Evolutionary conservation across 2,888 invertebrate species (phyloP).

Genomic region (Colostygia pectinataria): DNA sequence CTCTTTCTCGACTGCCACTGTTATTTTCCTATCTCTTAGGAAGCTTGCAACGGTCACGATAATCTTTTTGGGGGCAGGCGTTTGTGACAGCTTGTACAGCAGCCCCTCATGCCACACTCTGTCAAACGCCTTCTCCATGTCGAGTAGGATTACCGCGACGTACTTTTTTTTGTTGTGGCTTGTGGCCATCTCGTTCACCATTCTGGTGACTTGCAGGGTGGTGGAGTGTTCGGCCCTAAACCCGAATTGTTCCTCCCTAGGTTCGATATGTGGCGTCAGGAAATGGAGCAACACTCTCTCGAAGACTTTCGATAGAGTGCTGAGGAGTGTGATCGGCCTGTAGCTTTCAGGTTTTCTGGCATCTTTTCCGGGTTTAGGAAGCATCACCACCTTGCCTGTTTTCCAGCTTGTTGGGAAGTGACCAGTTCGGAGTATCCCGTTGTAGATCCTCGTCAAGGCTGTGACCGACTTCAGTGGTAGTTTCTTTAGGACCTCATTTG

Average conservation of each 20-base stretch:
- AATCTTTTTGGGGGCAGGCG: conserved; percentile 12
- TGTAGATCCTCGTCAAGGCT: conserved; percentile 25
- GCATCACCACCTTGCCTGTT: conserved; percentile 22
- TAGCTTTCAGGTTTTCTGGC: conserved; percentile 22
- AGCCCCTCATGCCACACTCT: conserved; percentile 39
- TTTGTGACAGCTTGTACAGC: conserved; percentile 32
- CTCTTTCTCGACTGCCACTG: no score
- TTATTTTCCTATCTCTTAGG: no score
- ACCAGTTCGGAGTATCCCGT: conserved; percentile 31
- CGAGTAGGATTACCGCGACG: conserved; percentile 31
- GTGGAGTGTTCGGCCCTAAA: conserved; percentile 37
- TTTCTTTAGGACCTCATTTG: conserved; percentile 25
- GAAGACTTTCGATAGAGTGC: conserved; percentile 28
- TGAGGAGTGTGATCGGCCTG: conserved; percentile 27
- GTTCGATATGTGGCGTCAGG: conserved; percentile 6
- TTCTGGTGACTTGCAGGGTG: conserved; percentile 35
- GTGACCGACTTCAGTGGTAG: conserved; percentile 23
- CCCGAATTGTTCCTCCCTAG: conserved; percentile 30
- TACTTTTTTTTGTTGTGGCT: conserved; percentile 26
- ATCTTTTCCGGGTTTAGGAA: conserved; percentile 34
- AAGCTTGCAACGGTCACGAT: conserved; percentile 27
- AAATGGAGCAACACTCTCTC: conserved; percentile 22
- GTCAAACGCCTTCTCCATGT: no score
- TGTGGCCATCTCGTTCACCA: conserved; percentile 31
- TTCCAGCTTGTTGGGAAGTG: conserved; percentile 28